A percentile compares a stretch with the other conserved stretches of the same genome.
Evolutionary conservation across 2,113 vertebrate genomes (phyloP).

Genomic region (Myotis lucifugus): DNA sequence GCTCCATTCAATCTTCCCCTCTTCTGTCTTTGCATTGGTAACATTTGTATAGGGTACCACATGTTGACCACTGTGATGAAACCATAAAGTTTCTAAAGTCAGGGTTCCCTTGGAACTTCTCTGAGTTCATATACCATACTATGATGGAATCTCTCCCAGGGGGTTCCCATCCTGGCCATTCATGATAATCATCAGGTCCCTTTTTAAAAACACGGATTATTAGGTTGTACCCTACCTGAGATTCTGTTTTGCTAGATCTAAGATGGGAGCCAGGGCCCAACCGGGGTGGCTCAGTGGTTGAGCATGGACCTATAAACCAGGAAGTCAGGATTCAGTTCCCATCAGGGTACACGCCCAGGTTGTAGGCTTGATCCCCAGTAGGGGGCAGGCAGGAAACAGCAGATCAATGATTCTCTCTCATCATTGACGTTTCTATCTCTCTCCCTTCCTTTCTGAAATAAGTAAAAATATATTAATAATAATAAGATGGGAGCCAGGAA

Average conservation of each 20-base stretch:
- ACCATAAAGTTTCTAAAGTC: neutral
- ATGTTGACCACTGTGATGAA: constrained; percentile 10
- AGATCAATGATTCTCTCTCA: too few species aligned
- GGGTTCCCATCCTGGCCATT: neutral
- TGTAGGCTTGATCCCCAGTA: too few species aligned
- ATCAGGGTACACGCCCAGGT: too few species aligned
- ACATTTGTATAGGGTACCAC: neutral
- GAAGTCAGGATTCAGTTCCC: too few species aligned
- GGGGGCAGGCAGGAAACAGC: too few species aligned
- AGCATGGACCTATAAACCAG: neutral
- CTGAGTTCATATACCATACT: neutral
- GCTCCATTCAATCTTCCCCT: neutral
- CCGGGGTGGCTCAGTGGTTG: too few species aligned
- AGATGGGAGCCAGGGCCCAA: neutral
- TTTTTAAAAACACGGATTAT: constrained; percentile 37
- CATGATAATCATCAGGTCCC: constrained; percentile 8
- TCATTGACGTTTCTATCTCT: too few species aligned
- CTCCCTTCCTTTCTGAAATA: too few species aligned
- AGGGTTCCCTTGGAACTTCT: neutral
- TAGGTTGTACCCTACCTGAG: neutral
- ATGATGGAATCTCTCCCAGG: neutral
- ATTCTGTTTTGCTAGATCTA: constrained; percentile 41
- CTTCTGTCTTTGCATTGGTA: constrained; percentile 10
- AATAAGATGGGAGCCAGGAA: neutral
- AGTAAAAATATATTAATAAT: too few species aligned